phyloP scores from a whole-genome alignment of 2,113 vertebrate species.

The Lepus europaeus region DNA sequence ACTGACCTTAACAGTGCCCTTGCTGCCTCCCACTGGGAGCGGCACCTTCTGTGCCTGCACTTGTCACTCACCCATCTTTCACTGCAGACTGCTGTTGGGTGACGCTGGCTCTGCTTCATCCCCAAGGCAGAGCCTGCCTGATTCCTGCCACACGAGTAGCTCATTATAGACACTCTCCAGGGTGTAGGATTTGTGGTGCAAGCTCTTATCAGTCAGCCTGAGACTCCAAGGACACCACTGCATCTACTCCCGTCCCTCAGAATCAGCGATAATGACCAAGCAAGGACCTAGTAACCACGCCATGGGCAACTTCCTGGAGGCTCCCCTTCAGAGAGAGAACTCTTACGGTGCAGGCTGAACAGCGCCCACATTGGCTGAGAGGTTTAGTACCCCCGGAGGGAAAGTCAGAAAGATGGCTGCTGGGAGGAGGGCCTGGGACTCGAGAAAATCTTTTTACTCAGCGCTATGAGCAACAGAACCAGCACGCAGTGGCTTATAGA shows the following conservation, averaged over 20 bases:
- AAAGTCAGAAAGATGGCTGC: background rate
- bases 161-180: background rate
- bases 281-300: background rate
- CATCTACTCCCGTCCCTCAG: background rate
- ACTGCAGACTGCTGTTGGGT: background rate
- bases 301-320: background rate
- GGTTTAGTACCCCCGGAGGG: background rate
- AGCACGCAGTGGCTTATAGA: background rate
- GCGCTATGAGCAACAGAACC: background rate
- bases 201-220: background rate
- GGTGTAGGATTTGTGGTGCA: background rate
- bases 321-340: background rate
- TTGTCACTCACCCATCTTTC: too few species aligned
- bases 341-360: fast-evolving
- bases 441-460: background rate
- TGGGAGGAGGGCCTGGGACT: background rate
- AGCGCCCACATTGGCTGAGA: background rate
- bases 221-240: background rate
- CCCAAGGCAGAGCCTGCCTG: background rate
- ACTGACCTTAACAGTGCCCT: background rate
- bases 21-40: background rate
- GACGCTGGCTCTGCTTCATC: background rate
- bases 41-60: background rate
- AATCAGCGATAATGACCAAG: background rate
- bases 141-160: background rate